Evolutionary conservation across 2,113 vertebrate species (phyloP), one percentile per base, ranked within the genome.

Genomic region (Grallaria varia): DNA sequence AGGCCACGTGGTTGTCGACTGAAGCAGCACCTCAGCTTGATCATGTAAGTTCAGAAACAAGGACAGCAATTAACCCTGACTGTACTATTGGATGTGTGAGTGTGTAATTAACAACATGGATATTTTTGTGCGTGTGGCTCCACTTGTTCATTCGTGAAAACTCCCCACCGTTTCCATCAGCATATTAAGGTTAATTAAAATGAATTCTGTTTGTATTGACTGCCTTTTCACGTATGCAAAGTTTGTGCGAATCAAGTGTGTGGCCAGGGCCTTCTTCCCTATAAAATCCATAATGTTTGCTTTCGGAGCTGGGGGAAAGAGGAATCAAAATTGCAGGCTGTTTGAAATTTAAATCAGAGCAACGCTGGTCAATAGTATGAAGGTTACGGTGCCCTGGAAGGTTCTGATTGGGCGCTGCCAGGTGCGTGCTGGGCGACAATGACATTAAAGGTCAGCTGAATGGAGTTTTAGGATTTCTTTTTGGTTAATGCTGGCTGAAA

Each of bases 141-240:
- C 69, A 19, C 39, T 97, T 97, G 95, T 84, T 96, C 97, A 56
- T 71, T 97, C 89, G 35, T 91, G 96, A 97, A 97, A 98, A 94
- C 90, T 96, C 94, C 72, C 87, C 79, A 66, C 88, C 72, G 64
- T 97, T 98, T 98, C 93, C 96, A 96, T 98, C 97, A 97, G 96
- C 97, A 89, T 98, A 98, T 98, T 98, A 97, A 97, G 96, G 97
- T 98, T 98, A 98, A 98, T 98, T 98, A 97, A 97, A 98, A 98
- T 97, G 98, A 98, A 98, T 98, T 98, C 98, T 95, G 95, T 97
- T 98, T 97, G 93, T 97, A 98, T 98, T 88, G 98, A 98, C 97
- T 98, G 94, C 96, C 97, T 98, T 97, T 97, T 98, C 97, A 96
- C 82, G 93, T 97, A 98, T 97, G 98, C 97, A 31, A 97, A 97